These are phyloP conservation scores for Thalassophryne amazonica DNA, from an alignment of 2,797 vertebrate genomes.

Conservation along the genomic window DNA sequence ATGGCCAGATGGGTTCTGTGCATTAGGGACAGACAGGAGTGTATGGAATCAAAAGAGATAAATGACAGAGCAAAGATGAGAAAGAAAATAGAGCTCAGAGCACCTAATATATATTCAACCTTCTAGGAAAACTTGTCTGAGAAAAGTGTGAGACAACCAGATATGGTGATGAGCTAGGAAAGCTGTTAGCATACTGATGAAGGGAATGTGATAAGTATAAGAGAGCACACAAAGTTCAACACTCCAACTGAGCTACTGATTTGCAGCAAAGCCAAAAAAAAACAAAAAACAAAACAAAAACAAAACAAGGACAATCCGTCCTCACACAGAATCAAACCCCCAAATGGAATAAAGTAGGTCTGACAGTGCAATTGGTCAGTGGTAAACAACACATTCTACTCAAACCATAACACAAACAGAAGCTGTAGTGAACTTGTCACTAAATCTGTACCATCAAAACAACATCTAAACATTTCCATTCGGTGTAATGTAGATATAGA, in stretches of 20 bases:
- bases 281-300: too few relatives aligned
- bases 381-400: not conserved
- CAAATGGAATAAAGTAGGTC: slow-evolving; percentile 21
- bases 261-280: slow-evolving; percentile 31
- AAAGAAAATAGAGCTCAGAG: slow-evolving; percentile 17
- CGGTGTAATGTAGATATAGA: slow-evolving; percentile 1
- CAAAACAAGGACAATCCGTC: slow-evolving; percentile 57
- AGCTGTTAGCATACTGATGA: slow-evolving; percentile 46
- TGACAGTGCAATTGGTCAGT: slow-evolving; percentile 25
- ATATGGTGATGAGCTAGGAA: slow-evolving; percentile 38
- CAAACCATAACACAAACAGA: not conserved
- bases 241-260: slow-evolving; percentile 22
- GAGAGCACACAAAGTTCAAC: slow-evolving; percentile 15
- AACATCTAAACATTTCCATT: not conserved
- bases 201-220: slow-evolving; percentile 30
- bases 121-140: slow-evolving; percentile 60
- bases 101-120: slow-evolving; percentile 57
- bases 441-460: not conserved
- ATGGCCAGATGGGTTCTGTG: slow-evolving; percentile 16
- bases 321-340: slow-evolving; percentile 38
- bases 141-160: slow-evolving; percentile 35
- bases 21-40: slow-evolving; percentile 12
- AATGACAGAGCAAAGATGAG: not conserved
- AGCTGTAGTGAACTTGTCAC: not conserved
- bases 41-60: not conserved